These are phyloP conservation scores for Glomeris marginata DNA, from an alignment of 2,888 invertebrate genomes.

Conservation along the genomic window DNA sequence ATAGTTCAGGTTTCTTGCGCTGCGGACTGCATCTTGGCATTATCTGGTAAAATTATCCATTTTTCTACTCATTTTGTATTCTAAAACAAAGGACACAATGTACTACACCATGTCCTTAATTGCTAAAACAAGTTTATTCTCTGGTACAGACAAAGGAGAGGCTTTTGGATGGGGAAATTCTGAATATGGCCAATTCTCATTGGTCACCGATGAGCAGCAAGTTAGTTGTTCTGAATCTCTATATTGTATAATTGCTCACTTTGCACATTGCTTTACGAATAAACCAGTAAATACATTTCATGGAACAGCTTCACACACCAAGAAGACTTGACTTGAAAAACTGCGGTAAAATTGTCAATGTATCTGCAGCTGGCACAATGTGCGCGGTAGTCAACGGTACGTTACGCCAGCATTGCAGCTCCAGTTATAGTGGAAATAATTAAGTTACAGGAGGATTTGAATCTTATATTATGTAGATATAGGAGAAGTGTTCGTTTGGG, in stretches of 20 bases:
- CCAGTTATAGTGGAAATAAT: too few relatives aligned
- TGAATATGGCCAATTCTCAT: constrained; percentile 72
- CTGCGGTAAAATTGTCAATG: constrained; percentile 58
- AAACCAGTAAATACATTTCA: too few relatives aligned
- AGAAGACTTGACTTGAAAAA: constrained; percentile 37
- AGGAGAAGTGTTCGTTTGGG: constrained; percentile 83
- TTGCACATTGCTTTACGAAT: too few relatives aligned
- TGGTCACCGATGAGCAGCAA: constrained; percentile 40
- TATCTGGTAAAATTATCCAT: constrained; percentile 46
- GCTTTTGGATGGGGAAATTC: constrained; percentile 96
- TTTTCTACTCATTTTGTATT: background rate
- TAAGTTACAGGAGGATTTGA: constrained; percentile 2
- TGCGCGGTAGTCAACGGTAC: constrained; percentile 69
- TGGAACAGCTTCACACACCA: constrained; percentile 21
- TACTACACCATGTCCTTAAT: background rate
- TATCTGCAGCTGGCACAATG: constrained; percentile 73
- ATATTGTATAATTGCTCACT: too few relatives aligned
- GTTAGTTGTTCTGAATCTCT: too few relatives aligned
- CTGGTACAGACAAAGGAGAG: constrained; percentile 57
- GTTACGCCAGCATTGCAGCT: too few relatives aligned
- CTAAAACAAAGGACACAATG: constrained; percentile 4
- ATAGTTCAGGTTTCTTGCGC: constrained; percentile 64
- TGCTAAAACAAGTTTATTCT: background rate
- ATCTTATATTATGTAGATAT: constrained; percentile 41
- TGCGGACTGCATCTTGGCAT: constrained; percentile 75